Evolutionary conservation across 2,113 vertebrate species (phyloP).

Genomic region (Argyrosomus japonicus): DNA sequence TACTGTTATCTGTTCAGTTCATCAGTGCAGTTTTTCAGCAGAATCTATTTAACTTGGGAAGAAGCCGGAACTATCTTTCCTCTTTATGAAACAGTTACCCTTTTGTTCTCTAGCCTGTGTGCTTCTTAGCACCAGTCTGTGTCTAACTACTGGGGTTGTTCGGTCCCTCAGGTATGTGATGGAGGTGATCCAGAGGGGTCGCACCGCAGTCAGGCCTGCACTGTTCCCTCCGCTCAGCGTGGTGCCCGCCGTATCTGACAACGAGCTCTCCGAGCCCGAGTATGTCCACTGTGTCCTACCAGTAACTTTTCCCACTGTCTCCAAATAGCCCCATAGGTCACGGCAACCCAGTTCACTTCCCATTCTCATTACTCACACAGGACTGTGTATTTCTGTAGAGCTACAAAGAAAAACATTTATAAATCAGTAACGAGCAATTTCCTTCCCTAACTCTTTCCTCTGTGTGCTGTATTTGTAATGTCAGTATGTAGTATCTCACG

Average conservation of each 20-base stretch:
- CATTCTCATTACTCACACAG: constrained; percentile 10
- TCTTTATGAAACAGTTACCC: background rate
- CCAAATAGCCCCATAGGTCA: background rate
- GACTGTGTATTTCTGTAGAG: background rate
- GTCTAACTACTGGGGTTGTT: constrained; percentile 79
- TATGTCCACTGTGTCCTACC: constrained; percentile 79
- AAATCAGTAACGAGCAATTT: background rate
- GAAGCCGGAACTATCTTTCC: background rate
- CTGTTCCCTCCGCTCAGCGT: constrained; percentile 83
- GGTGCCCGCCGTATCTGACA: constrained; percentile 89
- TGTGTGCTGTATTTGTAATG: background rate
- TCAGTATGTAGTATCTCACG: background rate
- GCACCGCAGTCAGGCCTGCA: constrained; percentile 84
- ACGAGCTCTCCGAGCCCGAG: constrained; percentile 88
- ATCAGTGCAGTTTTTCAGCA: background rate
- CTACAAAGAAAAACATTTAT: background rate
- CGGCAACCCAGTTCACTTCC: background rate
- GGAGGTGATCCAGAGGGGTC: constrained; percentile 91
- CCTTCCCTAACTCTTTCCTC: background rate
- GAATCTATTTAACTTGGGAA: constrained; percentile 1
- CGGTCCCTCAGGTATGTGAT: constrained; percentile 88
- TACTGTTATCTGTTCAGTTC: background rate
- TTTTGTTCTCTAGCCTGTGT: constrained; percentile 13
- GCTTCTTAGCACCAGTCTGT: background rate
- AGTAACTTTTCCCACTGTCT: constrained; percentile 19